phyloP scores from a whole-genome alignment of 2,113 vertebrate genomes.

The Ictalurus punctatus region DNA sequence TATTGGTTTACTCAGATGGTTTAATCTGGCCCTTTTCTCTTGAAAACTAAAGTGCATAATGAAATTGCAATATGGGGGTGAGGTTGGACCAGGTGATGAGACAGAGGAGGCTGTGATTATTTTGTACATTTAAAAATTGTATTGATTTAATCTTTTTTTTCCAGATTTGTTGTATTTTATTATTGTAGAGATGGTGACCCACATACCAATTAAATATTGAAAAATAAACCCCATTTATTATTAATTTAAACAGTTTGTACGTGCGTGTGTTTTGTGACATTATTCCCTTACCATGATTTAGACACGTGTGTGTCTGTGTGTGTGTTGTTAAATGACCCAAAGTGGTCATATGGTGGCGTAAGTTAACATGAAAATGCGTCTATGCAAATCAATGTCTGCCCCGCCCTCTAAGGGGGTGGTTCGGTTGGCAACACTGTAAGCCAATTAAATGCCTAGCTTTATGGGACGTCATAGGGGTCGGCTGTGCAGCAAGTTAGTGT shows the following conservation, averaged over 20 bases:
- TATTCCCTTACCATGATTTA: not conserved
- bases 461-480: conserved; percentile 18
- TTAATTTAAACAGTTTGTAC: conserved; percentile 46
- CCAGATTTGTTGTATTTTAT: conserved; percentile 62
- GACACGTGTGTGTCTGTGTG: not conserved
- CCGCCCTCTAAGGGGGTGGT: not conserved
- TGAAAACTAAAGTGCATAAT: conserved; percentile 8
- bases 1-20: not conserved
- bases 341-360: conserved; percentile 11
- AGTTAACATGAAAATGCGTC: not conserved
- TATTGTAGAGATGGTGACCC: conserved; percentile 58
- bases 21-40: conserved; percentile 19
- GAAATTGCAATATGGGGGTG: conserved; percentile 14
- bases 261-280: not conserved
- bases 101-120: conserved; percentile 49
- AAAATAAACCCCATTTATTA: conserved; percentile 62
- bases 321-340: not conserved
- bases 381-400: not conserved
- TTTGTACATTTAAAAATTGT: conserved; percentile 62
- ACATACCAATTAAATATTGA: conserved; percentile 59
- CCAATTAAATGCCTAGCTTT: conserved; percentile 2
- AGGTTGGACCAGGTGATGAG: conserved; percentile 38
- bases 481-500: conserved; percentile 37
- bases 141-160: conserved; percentile 50
- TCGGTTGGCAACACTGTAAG: conserved; percentile 17